These are phyloP conservation scores for Aleiodes leptofemur DNA, from an alignment of 2,888 invertebrate genomes.

Conservation along the genomic window DNA sequence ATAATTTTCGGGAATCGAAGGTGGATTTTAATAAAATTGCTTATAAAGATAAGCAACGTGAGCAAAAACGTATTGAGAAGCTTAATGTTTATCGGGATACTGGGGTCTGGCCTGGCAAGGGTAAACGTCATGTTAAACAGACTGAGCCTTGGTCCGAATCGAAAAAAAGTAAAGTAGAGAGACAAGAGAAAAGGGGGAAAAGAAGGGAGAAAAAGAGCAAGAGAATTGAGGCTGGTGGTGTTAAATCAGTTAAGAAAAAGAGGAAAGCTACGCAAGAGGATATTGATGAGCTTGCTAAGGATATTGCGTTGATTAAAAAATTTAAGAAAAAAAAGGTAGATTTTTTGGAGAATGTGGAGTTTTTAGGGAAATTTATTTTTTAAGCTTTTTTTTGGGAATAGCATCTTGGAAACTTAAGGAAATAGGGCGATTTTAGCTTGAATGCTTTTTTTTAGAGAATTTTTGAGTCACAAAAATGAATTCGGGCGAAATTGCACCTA, in stretches of 20 bases:
- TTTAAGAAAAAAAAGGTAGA: constrained; percentile 87
- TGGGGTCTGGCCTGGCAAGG: constrained; percentile 84
- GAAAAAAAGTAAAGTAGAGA: constrained; percentile 83
- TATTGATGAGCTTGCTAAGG: constrained; percentile 85
- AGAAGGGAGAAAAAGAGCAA: constrained; percentile 79
- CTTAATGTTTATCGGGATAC: constrained; percentile 83
- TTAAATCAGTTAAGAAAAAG: constrained; percentile 72
- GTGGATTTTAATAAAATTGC: constrained; percentile 86
- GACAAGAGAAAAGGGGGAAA: constrained; percentile 80
- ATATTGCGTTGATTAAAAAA: constrained; percentile 90
- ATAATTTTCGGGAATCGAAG: constrained; percentile 78
- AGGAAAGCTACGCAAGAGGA: constrained; percentile 83
- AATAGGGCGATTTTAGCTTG: too few relatives aligned
- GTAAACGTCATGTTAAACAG: constrained; percentile 78
- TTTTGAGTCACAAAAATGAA: too few relatives aligned
- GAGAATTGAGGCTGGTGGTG: constrained; percentile 71
- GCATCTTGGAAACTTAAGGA: too few relatives aligned
- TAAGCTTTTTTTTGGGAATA: background rate
- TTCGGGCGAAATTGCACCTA: too few relatives aligned
- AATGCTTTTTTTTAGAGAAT: too few relatives aligned
- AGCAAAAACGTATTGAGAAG: constrained; percentile 84
- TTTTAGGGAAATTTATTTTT: background rate
- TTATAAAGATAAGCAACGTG: constrained; percentile 88
- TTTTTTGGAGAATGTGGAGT: too few relatives aligned
- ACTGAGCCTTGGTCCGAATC: constrained; percentile 87